Evolutionary conservation across 1,140 invertebrate species (phyloP), one percentile per base, ranked within the genome.

Genomic region (Manduca sexta): DNA sequence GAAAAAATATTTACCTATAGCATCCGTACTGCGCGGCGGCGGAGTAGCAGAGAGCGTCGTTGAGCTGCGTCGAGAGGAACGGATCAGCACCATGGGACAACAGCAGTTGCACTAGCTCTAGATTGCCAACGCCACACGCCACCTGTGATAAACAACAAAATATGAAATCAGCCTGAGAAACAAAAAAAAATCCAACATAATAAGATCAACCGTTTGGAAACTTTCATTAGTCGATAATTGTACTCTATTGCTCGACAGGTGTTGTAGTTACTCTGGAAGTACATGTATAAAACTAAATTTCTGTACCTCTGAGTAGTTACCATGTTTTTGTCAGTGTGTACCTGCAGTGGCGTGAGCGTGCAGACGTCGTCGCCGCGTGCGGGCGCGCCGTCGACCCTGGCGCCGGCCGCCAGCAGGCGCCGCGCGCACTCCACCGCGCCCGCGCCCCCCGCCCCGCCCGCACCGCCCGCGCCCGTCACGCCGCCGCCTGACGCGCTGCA

Each of bases 331-430:
- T n/a, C n/a, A n/a, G n/a, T n/a, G n/a, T n/a, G 12, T 45, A 92
- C 92, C 86, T 97, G 95, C 1, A 97, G 68, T 0, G 95, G 95
- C 2, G 95, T 97, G 29, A 96, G 88, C 0, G 95, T 96, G 57
- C 91, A 93, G 51, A 93, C 93, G 54, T 96, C 94, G 69, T 96
- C 94, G 47, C 92, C 92, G 1, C 92, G 66, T 7, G 91, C 88
- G 0, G 93, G 94, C 0, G 94, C 94, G 5, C 94, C 95, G 84
- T 97, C 95, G 0, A 95, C 94, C 43, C 91, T 88, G n/a, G 93
- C 94, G 1, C 94, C 94, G 13, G 92, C 88, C 55, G 94, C 93
- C 12, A 96, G 70, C 5, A 95, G 74, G 49, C 93, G 86, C 42
- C 90, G 86, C 0, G 90, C 91, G 17, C 90, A 88, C 12, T 84